Evolutionary conservation across 2,888 invertebrate species (phyloP).

Genomic region (Lamellibrachia satsuma): DNA sequence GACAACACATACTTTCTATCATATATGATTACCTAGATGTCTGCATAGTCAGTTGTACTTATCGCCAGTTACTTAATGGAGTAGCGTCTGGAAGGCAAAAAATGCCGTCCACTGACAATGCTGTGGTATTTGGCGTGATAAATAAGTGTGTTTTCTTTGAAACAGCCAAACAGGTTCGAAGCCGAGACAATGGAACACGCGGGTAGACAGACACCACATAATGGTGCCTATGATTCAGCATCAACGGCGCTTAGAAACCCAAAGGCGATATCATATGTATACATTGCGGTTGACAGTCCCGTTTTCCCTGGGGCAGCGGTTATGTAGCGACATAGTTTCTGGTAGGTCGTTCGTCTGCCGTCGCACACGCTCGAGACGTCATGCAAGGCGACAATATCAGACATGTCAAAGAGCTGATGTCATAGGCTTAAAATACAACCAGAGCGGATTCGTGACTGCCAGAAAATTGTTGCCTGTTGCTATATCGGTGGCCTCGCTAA

Average conservation of each 20-base stretch:
- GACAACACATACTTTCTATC: neutral
- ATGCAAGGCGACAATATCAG: neutral
- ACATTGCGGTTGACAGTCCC: neutral
- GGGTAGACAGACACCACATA: neutral
- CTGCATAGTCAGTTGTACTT: neutral
- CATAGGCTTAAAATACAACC: conserved; percentile 9
- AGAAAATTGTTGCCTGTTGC: neutral
- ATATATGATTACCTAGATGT: neutral
- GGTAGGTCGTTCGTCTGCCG: neutral
- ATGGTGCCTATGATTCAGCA: neutral
- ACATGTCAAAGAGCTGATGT: neutral
- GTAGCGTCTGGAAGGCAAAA: neutral
- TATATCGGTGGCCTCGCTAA: neutral
- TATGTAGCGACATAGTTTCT: neutral
- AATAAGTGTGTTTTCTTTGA: neutral
- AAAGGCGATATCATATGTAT: conserved; percentile 17
- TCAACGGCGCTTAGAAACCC: neutral
- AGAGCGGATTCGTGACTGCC: neutral
- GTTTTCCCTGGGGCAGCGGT: neutral
- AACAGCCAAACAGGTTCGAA: neutral
- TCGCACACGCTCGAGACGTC: neutral
- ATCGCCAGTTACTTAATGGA: neutral
- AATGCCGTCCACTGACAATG: too few species aligned
- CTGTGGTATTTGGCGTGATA: neutral
- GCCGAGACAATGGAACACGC: neutral